Base-by-base conservation (phyloP, 2,797 vertebrate species). In the Diglossa cyanea region DNA sequence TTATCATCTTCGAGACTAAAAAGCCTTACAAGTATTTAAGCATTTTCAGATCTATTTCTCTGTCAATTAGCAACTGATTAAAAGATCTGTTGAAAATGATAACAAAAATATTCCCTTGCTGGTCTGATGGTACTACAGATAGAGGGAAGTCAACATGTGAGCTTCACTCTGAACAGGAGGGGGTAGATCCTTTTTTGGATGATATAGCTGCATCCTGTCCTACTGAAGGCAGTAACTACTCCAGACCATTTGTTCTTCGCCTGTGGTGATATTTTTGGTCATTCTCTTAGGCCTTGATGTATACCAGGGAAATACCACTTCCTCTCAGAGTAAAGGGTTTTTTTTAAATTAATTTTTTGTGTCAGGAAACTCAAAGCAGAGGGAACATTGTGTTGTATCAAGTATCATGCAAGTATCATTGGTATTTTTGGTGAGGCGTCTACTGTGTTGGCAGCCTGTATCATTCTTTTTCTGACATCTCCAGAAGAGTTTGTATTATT, bases 301-400 rank as follows among this genome's bases (percentile, higher is more conserved):
- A 71, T 37, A 26, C 3, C 26, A 45, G 10, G n/a, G 44, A 76
- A 82, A 62, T 39, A 15, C 7, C 4, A 31, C 21, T 54, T 72
- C 10, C 9, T 72, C n/a, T 73, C 63, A 82, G 47, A 45, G 18
- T 45, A 61, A 53, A 60, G 2, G 1, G 2, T 0, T 8, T 28
- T 58, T 37, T 19, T 2, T 7, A 37, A 58, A 50, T 13, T 25
- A 4, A 39, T 70, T 82, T 86, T 82, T 62, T 45, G 6, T 72
- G 48, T 13, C 16, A 48, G 18, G 13, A 84, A 66, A 58, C 37
- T 48, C 13, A 39, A 54, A 92, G 15, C 16, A 67, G 33, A 33
- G 12, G 4, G 10, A 53, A 7, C 23, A 70, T 33, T 30, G 18
- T 25, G n/a, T 25, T 39, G 17, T 23, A 76, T 30, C 37, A 55